Conservation (phyloP, 2,797 vertebrate genomes). For the Alca torda region DNA sequence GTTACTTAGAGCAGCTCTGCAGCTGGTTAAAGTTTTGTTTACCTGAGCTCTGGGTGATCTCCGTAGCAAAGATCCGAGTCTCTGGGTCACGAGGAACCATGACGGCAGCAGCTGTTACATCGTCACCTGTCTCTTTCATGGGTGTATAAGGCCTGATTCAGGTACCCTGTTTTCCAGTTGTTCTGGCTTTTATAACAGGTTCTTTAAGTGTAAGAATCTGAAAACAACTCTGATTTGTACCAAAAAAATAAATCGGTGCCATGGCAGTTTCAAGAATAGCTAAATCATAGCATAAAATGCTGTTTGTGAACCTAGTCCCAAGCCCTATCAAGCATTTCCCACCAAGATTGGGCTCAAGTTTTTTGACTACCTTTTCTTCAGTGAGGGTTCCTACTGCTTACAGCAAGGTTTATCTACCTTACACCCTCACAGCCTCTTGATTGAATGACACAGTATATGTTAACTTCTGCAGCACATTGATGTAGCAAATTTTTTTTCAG, state of each 20-base stretch:
- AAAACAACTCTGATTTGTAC: not conserved
- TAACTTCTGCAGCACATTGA: not conserved
- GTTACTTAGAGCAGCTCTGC: not conserved
- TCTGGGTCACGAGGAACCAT: not conserved
- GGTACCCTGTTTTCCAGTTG: not conserved
- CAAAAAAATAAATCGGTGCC: not conserved
- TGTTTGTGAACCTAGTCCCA: not conserved
- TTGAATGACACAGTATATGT: not conserved
- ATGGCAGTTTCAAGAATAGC: not conserved
- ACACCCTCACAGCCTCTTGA: not conserved
- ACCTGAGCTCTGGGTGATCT: not conserved
- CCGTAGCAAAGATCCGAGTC: not conserved
- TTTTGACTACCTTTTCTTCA: not conserved
- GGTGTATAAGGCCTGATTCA: not conserved
- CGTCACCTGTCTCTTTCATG: not conserved
- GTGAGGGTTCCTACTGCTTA: not conserved
- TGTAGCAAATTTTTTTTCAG: not conserved
- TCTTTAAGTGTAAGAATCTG: not conserved
- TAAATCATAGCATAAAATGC: not conserved
- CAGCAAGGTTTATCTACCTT: not conserved
- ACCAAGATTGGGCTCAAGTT: not conserved
- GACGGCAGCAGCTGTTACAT: not conserved
- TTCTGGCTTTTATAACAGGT: not conserved
- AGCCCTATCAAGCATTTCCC: not conserved
- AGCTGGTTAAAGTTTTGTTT: not conserved